Percentiles rank a stretch among this genome's conserved stretches.
Evolutionary conservation across 2,113 vertebrate genomes (phyloP).

Genomic region (Microcebus tavaratra): DNA sequence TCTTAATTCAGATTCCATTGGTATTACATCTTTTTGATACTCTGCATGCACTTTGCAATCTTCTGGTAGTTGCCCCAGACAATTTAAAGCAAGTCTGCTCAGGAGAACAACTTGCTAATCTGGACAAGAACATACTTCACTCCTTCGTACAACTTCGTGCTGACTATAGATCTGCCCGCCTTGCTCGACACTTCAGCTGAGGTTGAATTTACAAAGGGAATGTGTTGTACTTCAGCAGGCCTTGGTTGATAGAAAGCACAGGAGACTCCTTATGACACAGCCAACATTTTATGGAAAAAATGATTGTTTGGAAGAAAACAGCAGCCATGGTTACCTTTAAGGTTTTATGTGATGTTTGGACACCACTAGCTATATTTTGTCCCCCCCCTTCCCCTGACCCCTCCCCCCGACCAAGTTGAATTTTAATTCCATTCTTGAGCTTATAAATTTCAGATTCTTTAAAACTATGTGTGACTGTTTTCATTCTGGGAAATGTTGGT

Average conservation of each 20-base stretch:
- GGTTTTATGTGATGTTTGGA: slow-evolving; percentile 69
- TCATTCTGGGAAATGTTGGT: slow-evolving; percentile 55
- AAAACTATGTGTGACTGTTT: slow-evolving; percentile 68
- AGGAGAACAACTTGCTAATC: slow-evolving; percentile 97
- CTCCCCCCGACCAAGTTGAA: slow-evolving; percentile 62
- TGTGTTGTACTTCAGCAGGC: slow-evolving; percentile 49
- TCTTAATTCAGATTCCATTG: slow-evolving; percentile 90
- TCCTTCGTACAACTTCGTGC: slow-evolving; percentile 98
- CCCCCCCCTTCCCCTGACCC: not conserved
- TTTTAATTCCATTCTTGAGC: slow-evolving; percentile 69
- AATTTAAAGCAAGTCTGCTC: slow-evolving; percentile 99
- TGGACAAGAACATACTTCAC: slow-evolving; percentile 98
- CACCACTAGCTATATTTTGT: slow-evolving; percentile 61
- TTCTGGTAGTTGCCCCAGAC: slow-evolving; percentile 97
- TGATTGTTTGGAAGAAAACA: slow-evolving; percentile 78
- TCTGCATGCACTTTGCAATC: slow-evolving; percentile 98
- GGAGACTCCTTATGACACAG: slow-evolving; percentile 76
- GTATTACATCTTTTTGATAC: slow-evolving; percentile 99
- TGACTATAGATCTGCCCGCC: slow-evolving; percentile 96
- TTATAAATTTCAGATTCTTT: slow-evolving; percentile 67
- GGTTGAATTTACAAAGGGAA: slow-evolving; percentile 55
- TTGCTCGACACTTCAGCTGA: slow-evolving; percentile 98
- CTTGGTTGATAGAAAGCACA: slow-evolving; percentile 79
- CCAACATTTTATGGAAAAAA: slow-evolving; percentile 73
- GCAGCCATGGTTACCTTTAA: slow-evolving; percentile 79